Percentiles rank a stretch among this genome's conserved stretches.
Evolutionary conservation across 2,797 vertebrate genomes (phyloP).

Genomic region (Huso huso): DNA sequence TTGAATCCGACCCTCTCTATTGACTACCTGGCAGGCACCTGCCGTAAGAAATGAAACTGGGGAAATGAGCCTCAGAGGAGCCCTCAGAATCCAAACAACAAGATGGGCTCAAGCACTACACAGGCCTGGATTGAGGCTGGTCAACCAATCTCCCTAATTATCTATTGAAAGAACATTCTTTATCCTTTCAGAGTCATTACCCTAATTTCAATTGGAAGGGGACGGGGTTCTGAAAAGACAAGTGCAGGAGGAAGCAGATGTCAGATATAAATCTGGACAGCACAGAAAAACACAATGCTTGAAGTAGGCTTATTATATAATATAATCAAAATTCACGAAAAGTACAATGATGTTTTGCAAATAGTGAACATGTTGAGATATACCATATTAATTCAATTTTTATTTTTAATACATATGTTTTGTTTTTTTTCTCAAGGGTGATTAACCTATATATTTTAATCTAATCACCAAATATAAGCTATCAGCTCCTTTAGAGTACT

Average conservation of each 20-base stretch:
- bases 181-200: constrained; percentile 58
- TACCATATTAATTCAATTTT: too few species aligned
- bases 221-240: background rate
- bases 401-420: too few species aligned
- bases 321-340: too few species aligned
- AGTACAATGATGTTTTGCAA: too few species aligned
- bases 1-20: constrained; percentile 68
- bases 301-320: too few species aligned
- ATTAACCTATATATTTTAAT: constrained; percentile 21
- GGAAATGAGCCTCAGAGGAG: constrained; percentile 76
- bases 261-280: constrained; percentile 48
- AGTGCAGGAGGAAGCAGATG: constrained; percentile 36
- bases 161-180: constrained; percentile 73
- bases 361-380: too few species aligned
- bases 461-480: constrained; percentile 42
- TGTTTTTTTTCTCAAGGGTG: too few species aligned
- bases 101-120: constrained; percentile 55
- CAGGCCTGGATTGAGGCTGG: constrained; percentile 61
- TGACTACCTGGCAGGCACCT: constrained; percentile 97
- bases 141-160: constrained; percentile 94
- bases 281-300: constrained; percentile 23
- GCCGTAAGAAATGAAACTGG: constrained; percentile 82
- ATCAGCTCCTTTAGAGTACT: constrained; percentile 22
- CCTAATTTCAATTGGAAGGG: constrained; percentile 57
- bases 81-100: constrained; percentile 59